Base-by-base conservation (phyloP, 2,113 vertebrate genomes). In the Pygoscelis antarcticus region DNA sequence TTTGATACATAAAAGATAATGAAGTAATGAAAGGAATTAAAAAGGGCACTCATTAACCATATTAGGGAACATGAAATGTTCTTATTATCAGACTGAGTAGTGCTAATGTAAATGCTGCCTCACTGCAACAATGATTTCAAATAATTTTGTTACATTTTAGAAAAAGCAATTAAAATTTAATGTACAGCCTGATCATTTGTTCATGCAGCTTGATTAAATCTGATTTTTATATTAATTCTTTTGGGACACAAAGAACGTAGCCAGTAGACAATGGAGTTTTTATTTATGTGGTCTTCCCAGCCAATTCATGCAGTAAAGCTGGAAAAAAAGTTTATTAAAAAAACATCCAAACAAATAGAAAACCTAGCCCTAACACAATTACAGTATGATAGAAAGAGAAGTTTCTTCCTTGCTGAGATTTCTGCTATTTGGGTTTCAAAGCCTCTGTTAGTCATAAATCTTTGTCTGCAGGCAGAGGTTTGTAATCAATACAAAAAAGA, bases 131-230 rank as follows among this genome's bases (percentile, higher is more conserved):
- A 51, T 77, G 1, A 83, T 89, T 94, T 72, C 22, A 81, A 89
- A 90, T 85, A 84, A 88, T 72, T 96, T 95, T 90, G 51, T 64
- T 95, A 30, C 42, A 83, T 83, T 95, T 92, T 52, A 88, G 93
- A 94, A 92, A 92, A 94, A 79, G 22, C 68, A 97, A 84, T 84
- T 94, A 92, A 96, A 46, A 94, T 97, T 96, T 95, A 96, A 95
- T 85, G 61, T 78, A 88, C 61, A 89, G 47, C 26, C 6, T 90
- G 70, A 93, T 91, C 92, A 94, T 87, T 97, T 78, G 96, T 94
- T 96, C 51, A 93, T 75, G 62, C 97, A 20, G 8, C 58, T 87
- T 95, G 84, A 96, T 94, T 94, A 83, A 83, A 86, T 90, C 65
- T 92, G 34, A 64, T 93, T 96, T 95, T 96, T 71, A 87, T 94